A percentile compares a stretch with the other conserved stretches of the same genome.
Evolutionary conservation across 2,797 vertebrate species (phyloP).

Genomic region (Megalops cyprinoides): DNA sequence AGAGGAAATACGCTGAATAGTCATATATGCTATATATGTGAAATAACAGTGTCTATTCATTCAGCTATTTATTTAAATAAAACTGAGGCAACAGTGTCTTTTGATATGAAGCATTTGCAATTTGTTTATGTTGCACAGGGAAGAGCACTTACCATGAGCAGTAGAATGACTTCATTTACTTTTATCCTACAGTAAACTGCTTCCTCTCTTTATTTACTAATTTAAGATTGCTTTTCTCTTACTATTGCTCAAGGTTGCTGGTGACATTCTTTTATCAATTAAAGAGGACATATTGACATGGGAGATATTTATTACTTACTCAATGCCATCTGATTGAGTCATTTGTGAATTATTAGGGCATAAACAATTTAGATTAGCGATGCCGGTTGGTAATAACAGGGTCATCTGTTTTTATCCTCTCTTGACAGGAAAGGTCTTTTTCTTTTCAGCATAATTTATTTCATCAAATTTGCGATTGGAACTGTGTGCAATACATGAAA

Average conservation of each 20-base stretch:
- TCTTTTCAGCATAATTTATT: neutral
- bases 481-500: neutral
- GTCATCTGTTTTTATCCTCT: neutral
- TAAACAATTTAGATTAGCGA: neutral
- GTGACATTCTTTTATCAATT: neutral
- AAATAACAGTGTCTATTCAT: too few relatives aligned
- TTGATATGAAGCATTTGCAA: neutral
- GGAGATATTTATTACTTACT: neutral
- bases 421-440: constrained; percentile 1
- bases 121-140: neutral
- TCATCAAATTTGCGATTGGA: neutral
- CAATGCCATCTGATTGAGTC: neutral
- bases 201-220: neutral
- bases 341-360: neutral
- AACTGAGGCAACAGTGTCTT: neutral
- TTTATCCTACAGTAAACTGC: neutral
- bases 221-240: neutral
- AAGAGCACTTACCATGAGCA: neutral
- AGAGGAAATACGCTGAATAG: neutral
- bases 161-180: neutral
- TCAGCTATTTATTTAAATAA: too few relatives aligned
- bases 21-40: too few relatives aligned
- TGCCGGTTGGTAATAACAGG: neutral
- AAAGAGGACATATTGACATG: neutral
- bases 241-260: neutral